Evolutionary conservation across 2,797 vertebrate genomes (phyloP).

Genomic region (Setipinna tenuifilis): DNA sequence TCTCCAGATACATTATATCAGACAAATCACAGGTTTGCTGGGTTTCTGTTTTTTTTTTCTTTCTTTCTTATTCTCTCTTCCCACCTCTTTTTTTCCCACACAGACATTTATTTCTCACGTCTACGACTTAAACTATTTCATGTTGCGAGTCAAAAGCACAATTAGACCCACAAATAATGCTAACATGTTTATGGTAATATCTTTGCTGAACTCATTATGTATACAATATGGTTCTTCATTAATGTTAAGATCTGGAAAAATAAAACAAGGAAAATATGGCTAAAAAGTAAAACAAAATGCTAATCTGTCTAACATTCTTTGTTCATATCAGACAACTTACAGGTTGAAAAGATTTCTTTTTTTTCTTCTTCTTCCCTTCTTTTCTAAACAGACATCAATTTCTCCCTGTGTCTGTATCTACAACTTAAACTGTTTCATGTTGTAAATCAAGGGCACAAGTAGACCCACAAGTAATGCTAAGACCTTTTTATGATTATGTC

Average conservation of each 20-base stretch:
- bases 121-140: background rate
- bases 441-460: background rate
- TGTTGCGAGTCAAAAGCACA: background rate
- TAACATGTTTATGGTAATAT: background rate
- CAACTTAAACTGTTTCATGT: background rate
- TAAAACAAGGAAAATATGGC: too few relatives aligned
- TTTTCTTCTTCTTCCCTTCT: background rate
- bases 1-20: constrained; percentile 73
- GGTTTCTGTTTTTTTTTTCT: constrained; percentile 37
- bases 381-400: background rate
- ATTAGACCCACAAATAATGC: background rate
- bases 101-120: too few relatives aligned
- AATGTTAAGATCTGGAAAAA: too few relatives aligned
- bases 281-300: too few relatives aligned
- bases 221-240: too few relatives aligned
- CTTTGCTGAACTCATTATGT: too few relatives aligned
- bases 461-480: background rate
- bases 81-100: too few relatives aligned
- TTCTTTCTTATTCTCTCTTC: too few relatives aligned
- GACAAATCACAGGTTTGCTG: constrained; percentile 62
- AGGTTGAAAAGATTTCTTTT: background rate
- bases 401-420: background rate
- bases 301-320: too few relatives aligned
- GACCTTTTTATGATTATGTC: background rate
- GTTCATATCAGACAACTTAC: too few relatives aligned